Conservation (phyloP, 2,888 invertebrate genomes). For the Protophormia terraenovae region DNA sequence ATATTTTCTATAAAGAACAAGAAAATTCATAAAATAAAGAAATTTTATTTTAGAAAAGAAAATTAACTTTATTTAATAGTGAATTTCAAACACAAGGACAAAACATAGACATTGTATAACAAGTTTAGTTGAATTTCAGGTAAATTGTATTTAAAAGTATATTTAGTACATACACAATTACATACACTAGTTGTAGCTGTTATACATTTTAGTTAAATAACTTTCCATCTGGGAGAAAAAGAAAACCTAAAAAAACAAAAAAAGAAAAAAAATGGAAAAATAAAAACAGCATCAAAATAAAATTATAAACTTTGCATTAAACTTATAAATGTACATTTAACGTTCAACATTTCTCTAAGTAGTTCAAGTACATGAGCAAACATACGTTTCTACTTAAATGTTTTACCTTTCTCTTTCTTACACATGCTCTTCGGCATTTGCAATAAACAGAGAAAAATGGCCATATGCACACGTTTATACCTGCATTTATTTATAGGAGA, state of each 20-base stretch:
- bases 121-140: not conserved
- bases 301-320: constrained; percentile 18
- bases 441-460: not conserved
- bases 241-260: not conserved
- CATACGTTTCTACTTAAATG: not conserved
- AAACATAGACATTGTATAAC: not conserved
- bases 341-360: constrained; percentile 24
- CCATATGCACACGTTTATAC: not conserved
- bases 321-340: constrained; percentile 10
- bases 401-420: not conserved
- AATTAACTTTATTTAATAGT: not conserved
- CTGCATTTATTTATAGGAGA: not conserved
- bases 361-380: constrained; percentile 33
- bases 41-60: not conserved
- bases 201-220: not conserved
- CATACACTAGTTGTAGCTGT: not conserved
- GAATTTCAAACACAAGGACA: not conserved
- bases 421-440: not conserved
- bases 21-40: not conserved
- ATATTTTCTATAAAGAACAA: not conserved
- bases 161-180: not conserved
- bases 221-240: not conserved
- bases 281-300: not conserved
- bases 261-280: not conserved
- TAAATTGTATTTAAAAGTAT: not conserved